Evolutionary conservation across 2,888 invertebrate species (phyloP), one percentile per base, ranked within the genome.

Genomic region (Epsilonema sp.): DNA sequence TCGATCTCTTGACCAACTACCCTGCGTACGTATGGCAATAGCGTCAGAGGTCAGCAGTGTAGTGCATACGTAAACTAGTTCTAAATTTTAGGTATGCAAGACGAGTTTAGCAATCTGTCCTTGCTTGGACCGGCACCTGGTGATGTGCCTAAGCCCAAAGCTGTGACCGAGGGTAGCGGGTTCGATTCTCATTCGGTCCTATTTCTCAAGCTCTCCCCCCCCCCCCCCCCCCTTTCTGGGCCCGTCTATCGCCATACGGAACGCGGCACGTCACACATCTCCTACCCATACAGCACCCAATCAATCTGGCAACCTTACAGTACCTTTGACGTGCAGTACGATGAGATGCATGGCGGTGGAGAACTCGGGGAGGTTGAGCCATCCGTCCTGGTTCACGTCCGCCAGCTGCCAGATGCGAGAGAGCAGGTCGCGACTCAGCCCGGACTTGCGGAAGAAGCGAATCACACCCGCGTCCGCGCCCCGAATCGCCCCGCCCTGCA

Each of bases 301-400:
- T 31, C 31, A 11, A 31, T 31, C 16, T 11, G 31, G 16, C 31
- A 31, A 31, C 16, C 31, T 31, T 31, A 31, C 16, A 31, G 8
- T 31, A 16, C 55, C 59, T 54, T 64, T 64, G 2, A 58, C 56
- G 40, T 55, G 54, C 1, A 64, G 52, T 4, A 64, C 60, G 24
- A 64, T 58, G 41, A 63, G 47, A 48, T 63, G 63, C 63, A 63
- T 64, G 2, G 63, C 63, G 16, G 54, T 55, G 16, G 55, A 51
- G 51, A 63, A 63, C 46, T 63, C 63, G n/a, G 51, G 49, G 24
- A 56, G 46, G 49, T 62, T 60, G 44, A 63, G 46, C 55, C 58
- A 64, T 19, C 63, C 63, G 42, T 63, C 63, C 42, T 59, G 60
- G 42, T 63, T 63, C 4, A 63, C 58, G 47, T 63, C 63, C 11